Evolutionary conservation across 2,888 invertebrate genomes (phyloP), one percentile per base, ranked within the genome.

Genomic region (Scelioninae gen. 1): DNA sequence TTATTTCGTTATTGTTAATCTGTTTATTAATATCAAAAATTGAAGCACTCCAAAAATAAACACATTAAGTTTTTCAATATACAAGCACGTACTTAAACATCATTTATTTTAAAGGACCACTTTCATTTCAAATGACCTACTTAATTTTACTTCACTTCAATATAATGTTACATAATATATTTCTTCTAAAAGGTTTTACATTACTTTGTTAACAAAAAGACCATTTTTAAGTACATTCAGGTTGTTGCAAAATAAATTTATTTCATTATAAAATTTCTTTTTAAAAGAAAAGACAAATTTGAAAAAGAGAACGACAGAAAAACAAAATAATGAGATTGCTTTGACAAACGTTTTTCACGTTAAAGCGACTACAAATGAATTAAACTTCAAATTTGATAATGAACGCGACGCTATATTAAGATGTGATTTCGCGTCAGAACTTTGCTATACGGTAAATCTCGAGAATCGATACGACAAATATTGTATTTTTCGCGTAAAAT

Each of bases 401-500:
- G 32, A 62, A 53, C 60, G 62, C 38, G 51, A 51, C 38, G 13
- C 23, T 32, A 7, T 63, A 74, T 74, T 63, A 74, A 43, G 45
- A 43, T 62, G 45, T 62, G 63, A 74, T 74, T 74, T 55, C n/a
- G 9, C 23, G 15, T 63, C 7, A 34, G 45, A 74, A 74, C 63
- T 63, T 63, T 72, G 15, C 15, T 43, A 72, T 13, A 38, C 32
- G 10, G 45, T 60, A 29, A 0, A 49, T 40, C 43, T 49, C 5
- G 10, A 72, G 60, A 62, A 69, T 58, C 72, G 62, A 75, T 66
- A 58, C 38, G 32, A 8, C 66, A 58, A 75, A 60, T 58, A 66
- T 68, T 65, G 51, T 60, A 43, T 76, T 76, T 75, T 65, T 43
- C 58, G 31, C 23, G 76, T 60, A 53, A 66, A 68, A 76, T 76